These are phyloP conservation scores for Crossaster papposus DNA, from an alignment of 53 echinoderm and acorn worm genomes.

Conservation along the genomic window DNA sequence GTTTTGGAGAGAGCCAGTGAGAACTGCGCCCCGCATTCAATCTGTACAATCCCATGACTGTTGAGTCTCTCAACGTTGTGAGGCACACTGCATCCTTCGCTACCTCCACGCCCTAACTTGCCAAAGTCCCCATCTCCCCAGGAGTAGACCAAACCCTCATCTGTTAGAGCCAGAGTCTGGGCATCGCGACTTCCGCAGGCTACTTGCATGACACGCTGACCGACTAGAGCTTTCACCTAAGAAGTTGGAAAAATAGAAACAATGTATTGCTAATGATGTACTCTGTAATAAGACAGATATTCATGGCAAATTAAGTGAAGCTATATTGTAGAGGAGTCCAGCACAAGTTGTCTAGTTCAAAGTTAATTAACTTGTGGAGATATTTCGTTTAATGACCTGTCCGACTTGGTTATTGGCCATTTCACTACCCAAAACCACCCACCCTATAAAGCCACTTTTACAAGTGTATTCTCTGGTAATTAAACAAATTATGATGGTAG, in stretches of 20 bases:
- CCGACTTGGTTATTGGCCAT: too few species aligned
- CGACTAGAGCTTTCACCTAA: slow-evolving; percentile 84
- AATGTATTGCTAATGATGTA: background rate
- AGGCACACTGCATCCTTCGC: slow-evolving; percentile 90
- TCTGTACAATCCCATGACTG: slow-evolving; percentile 86
- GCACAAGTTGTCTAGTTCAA: too few species aligned
- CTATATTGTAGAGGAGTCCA: too few species aligned
- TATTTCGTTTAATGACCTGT: too few species aligned
- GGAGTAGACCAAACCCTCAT: slow-evolving; percentile 92
- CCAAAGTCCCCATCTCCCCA: slow-evolving; percentile 99
- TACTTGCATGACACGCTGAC: slow-evolving; percentile 78
- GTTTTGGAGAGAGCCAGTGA: slow-evolving; percentile 87
- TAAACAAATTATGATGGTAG: too few species aligned
- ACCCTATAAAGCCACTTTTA: too few species aligned
- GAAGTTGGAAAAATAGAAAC: background rate
- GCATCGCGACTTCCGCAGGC: slow-evolving; percentile 98
- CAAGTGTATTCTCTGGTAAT: too few species aligned
- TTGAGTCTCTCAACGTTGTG: slow-evolving; percentile 95
- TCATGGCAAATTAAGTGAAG: background rate
- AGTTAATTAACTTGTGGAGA: too few species aligned
- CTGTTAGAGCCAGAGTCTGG: slow-evolving; percentile 88
- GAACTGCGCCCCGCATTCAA: slow-evolving; percentile 97
- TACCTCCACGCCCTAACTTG: slow-evolving; percentile 94
- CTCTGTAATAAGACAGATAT: background rate
- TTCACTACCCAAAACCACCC: too few species aligned